Evolutionary conservation across 2,113 vertebrate species (phyloP), one percentile per base, ranked within the genome.

Genomic region (Pollachius pollachius): DNA sequence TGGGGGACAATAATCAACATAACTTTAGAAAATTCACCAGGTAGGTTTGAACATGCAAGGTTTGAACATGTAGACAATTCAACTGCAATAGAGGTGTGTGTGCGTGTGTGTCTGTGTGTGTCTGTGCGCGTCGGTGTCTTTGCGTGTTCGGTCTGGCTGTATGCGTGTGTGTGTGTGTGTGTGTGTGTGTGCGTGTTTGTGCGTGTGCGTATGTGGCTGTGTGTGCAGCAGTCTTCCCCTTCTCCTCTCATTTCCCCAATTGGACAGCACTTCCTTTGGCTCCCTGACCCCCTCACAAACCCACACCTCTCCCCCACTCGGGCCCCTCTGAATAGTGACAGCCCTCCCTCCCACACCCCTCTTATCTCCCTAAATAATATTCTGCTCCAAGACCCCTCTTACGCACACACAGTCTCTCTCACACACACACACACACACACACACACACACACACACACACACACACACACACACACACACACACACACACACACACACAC

Each of bases 241-340:
- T 48, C 41, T 48, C 41, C 41, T 48, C 41, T 48, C 41, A 48
- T 48, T 48, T 13, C 8, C 12, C 41, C 41, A 6, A 48, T 48
- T 57, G 54, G 54, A 57, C 54, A 57, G 25, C 61, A 67, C 74
- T 81, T 73, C 41, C 61, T 59, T 65, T 65, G 62, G 67, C 68
- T 77, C 64, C 62, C 27, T 18, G 37, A 27, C 71, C 23, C 65
- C 15, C 59, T 57, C 11, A 52, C 61, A 80, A 54, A 64, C 63
- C 48, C 34, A 64, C 63, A 64, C 27, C 54, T 13, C 54, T 13
- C 54, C 3, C 54, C 9, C 54, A 57, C 1, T 1, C 16, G 13
- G 9, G 13, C 54, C 8, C 41, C 41, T 48, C 41, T 48, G 12
- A 48, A 48, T 9, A 48, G 41, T 48, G 41, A 12, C 41, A 48